Conservation (phyloP, 2,888 invertebrate species). For the Corbicula japonica region DNA sequence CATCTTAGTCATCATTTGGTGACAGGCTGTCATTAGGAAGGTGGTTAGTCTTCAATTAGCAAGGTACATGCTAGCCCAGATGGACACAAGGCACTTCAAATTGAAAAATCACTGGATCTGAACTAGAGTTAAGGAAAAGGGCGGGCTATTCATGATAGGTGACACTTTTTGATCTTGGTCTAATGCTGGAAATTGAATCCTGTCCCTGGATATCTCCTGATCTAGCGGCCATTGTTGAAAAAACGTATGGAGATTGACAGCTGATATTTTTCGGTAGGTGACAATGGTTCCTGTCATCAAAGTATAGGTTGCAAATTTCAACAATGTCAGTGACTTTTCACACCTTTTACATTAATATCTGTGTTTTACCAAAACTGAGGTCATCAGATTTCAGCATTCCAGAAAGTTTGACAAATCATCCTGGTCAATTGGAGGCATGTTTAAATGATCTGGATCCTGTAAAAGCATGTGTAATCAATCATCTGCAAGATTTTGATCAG, state of each 20-base stretch:
- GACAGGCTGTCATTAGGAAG: constrained; percentile 1
- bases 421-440: constrained; percentile 44
- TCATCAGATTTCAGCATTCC: constrained; percentile 25
- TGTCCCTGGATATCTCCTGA: constrained; percentile 13
- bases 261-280: constrained; percentile 16
- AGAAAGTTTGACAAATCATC: constrained; percentile 51
- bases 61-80: constrained; percentile 8
- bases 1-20: not conserved
- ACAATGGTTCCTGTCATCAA: constrained; percentile 17
- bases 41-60: constrained; percentile 14
- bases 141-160: constrained; percentile 2
- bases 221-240: constrained; percentile 25
- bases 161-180: constrained; percentile 7
- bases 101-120: constrained; percentile 29
- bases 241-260: constrained; percentile 29
- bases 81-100: constrained; percentile 8
- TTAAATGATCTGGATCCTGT: constrained; percentile 38
- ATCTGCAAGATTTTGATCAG: constrained; percentile 33
- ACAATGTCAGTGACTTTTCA: constrained; percentile 37
- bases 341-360: constrained; percentile 24
- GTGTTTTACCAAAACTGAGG: not conserved
- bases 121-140: not conserved
- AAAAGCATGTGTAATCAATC: constrained; percentile 48
- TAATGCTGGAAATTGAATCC: constrained; percentile 28
- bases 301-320: constrained; percentile 36